Percentiles rank a stretch among this genome's conserved stretches.
Evolutionary conservation across 2,888 invertebrate species (phyloP).

Genomic region (Leuctra nigra): DNA sequence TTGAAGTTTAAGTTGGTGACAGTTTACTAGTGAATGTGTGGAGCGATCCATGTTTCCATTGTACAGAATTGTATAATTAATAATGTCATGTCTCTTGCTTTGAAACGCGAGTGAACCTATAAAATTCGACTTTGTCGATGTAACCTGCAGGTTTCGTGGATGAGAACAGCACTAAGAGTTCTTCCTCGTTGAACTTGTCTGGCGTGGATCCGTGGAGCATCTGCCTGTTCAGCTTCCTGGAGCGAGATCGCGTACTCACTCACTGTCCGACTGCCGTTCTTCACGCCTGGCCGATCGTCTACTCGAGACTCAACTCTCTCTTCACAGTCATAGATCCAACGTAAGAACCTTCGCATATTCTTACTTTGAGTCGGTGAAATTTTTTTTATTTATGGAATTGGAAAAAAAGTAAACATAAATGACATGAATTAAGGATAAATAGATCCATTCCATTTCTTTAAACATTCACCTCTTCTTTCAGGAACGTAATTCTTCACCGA

Average conservation of each 20-base stretch:
- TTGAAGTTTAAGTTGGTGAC: too few relatives aligned
- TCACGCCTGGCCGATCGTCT: constrained; percentile 95
- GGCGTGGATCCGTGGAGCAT: constrained; percentile 87
- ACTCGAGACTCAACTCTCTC: constrained; percentile 81
- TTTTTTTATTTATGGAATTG: not conserved
- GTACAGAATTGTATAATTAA: too few relatives aligned
- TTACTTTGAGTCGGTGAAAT: too few relatives aligned
- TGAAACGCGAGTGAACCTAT: too few relatives aligned
- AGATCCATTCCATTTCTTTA: too few relatives aligned
- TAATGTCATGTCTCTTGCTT: too few relatives aligned
- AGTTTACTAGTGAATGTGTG: too few relatives aligned
- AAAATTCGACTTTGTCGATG: too few relatives aligned
- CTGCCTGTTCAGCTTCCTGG: constrained; percentile 82
- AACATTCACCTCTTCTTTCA: too few relatives aligned
- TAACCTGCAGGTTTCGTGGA: constrained; percentile 44
- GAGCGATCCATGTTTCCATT: too few relatives aligned
- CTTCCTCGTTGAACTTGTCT: constrained; percentile 47
- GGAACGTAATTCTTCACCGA: too few relatives aligned
- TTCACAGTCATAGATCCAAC: constrained; percentile 93
- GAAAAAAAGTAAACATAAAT: not conserved
- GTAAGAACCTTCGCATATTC: constrained; percentile 47
- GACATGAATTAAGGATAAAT: too few relatives aligned
- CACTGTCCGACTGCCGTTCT: constrained; percentile 79
- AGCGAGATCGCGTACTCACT: constrained; percentile 72
- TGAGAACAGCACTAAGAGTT: constrained; percentile 45